These are phyloP conservation scores for Pararge aegeria DNA, from an alignment of 1,140 invertebrate species.

Conservation along the genomic window DNA sequence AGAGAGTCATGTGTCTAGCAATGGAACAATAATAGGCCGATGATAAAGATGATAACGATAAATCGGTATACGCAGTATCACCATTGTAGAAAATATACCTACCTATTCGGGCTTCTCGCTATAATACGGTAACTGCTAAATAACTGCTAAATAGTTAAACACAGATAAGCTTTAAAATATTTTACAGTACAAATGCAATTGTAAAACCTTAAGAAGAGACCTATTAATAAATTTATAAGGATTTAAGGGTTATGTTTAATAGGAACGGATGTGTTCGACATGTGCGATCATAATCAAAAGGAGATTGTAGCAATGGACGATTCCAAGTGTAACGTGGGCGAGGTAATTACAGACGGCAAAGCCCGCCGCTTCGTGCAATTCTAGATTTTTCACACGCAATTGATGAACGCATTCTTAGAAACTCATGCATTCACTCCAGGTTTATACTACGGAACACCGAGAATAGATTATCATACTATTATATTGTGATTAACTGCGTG, in stretches of 20 bases:
- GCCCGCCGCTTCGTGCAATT: constrained; percentile 48
- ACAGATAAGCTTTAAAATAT: too few species aligned
- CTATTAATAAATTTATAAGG: constrained; percentile 2
- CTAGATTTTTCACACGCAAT: constrained; percentile 67
- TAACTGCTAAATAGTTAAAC: too few species aligned
- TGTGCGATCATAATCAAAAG: constrained; percentile 60
- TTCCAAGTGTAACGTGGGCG: constrained; percentile 51
- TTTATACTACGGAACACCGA: constrained; percentile 8
- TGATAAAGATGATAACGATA: too few species aligned
- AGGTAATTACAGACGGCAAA: constrained; percentile 59
- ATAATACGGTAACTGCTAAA: too few species aligned
- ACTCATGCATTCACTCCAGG: constrained; percentile 20
- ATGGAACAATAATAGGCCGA: too few species aligned
- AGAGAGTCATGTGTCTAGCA: too few species aligned
- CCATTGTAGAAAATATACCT: too few species aligned
- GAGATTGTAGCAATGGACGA: constrained; percentile 54
- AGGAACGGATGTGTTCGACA: constrained; percentile 31
- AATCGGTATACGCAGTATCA: too few species aligned
- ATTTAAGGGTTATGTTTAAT: constrained; percentile 9
- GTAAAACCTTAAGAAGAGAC: background rate
- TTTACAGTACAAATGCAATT: too few species aligned
- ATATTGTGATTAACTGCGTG: constrained; percentile 36
- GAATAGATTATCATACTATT: constrained; percentile 24
- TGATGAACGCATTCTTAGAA: constrained; percentile 40
- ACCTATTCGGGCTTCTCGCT: too few species aligned